Conservation (phyloP, 2,888 invertebrate genomes). For the Dendrolimus pini region DNA sequence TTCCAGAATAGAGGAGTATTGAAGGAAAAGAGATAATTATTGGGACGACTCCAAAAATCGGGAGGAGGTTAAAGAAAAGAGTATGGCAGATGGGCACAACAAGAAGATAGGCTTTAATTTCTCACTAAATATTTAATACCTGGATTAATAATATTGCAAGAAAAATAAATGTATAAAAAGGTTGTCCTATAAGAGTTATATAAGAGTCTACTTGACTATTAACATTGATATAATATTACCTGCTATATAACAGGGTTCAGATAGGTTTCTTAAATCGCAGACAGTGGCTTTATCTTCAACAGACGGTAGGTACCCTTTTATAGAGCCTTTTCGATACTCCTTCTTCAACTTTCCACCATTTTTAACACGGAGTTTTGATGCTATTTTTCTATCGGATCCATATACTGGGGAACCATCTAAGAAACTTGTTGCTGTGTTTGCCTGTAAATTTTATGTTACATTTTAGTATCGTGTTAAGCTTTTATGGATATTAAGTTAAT, state of each 20-base stretch:
- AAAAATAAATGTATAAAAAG: too few species aligned
- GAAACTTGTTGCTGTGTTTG: constrained; percentile 81
- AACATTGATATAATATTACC: constrained; percentile 32
- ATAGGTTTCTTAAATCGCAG: constrained; percentile 52
- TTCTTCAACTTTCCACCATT: constrained; percentile 58
- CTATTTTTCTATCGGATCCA: constrained; percentile 53
- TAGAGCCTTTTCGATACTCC: constrained; percentile 36
- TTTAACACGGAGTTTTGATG: constrained; percentile 51
- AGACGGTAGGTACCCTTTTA: constrained; percentile 51
- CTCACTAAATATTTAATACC: too few species aligned
- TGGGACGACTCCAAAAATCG: too few species aligned
- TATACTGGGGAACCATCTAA: constrained; percentile 74
- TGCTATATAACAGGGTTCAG: constrained; percentile 63
- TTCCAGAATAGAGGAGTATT: too few species aligned
- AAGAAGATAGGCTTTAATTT: too few species aligned
- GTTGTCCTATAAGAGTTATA: too few species aligned
- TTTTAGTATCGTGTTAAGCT: not conserved
- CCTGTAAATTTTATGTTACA: constrained; percentile 47
- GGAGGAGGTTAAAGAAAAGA: too few species aligned
- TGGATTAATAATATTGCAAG: too few species aligned
- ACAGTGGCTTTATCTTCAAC: constrained; percentile 53
- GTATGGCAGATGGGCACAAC: too few species aligned
- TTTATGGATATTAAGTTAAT: too few species aligned
- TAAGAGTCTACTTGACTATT: too few species aligned
- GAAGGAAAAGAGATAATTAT: too few species aligned